phyloP scores from a whole-genome alignment of 1,140 invertebrate species.

The Triops longicaudatus region DNA sequence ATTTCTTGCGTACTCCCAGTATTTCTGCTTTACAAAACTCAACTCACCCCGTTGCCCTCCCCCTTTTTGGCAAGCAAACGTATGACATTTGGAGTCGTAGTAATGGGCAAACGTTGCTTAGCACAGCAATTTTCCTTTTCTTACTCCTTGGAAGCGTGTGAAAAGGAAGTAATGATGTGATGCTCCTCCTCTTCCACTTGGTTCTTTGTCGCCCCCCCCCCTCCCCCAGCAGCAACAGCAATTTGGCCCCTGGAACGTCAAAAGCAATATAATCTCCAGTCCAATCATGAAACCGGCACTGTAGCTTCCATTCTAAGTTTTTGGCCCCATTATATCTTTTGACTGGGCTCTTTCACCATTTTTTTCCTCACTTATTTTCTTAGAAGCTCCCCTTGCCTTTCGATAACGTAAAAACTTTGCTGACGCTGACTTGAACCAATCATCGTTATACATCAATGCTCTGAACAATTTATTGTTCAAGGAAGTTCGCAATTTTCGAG shows the following conservation, averaged over 20 bases:
- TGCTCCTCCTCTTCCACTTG: neutral
- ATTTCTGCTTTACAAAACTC: too few species aligned
- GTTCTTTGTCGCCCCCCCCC: too few species aligned
- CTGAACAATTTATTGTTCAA: neutral
- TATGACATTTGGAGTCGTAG: neutral
- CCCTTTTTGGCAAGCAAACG: neutral
- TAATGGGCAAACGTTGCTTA: neutral
- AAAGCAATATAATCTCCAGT: neutral
- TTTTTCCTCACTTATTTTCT: neutral
- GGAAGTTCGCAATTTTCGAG: neutral
- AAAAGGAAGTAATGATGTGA: constrained; percentile 3
- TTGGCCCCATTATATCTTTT: neutral
- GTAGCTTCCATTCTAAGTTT: too few species aligned
- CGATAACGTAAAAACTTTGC: neutral
- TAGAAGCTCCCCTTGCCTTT: neutral
- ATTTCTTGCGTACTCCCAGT: too few species aligned
- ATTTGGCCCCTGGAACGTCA: neutral
- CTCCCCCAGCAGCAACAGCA: neutral
- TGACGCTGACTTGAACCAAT: constrained; percentile 11
- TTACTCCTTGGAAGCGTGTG: neutral
- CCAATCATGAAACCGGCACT: neutral
- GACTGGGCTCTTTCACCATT: neutral
- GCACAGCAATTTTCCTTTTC: constrained; percentile 7
- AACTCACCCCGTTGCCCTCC: too few species aligned
- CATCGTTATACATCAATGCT: neutral